phyloP scores from a whole-genome alignment of 2,113 vertebrate species.

The Baryphthengus martii region DNA sequence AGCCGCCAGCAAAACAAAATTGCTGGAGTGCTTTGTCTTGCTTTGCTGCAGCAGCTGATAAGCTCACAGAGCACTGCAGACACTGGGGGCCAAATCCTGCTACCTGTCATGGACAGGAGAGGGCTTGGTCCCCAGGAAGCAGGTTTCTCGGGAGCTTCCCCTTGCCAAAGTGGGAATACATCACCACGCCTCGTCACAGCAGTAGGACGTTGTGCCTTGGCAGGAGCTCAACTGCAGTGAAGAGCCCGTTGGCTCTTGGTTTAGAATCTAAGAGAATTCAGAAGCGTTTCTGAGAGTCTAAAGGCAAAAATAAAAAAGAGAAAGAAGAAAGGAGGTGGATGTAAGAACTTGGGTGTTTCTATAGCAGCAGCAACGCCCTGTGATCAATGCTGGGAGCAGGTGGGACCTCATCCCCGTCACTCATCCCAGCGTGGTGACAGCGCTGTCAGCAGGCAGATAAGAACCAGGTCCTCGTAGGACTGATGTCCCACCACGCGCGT shows the following conservation, averaged over 20 bases:
- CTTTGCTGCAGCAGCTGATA: constrained; percentile 2
- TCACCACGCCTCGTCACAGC: background rate
- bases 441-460: constrained; percentile 50
- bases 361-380: constrained; percentile 40
- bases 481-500: background rate
- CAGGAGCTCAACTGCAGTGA: rapidly evolving
- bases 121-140: background rate
- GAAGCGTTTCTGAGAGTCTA: background rate
- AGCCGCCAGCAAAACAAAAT: constrained; percentile 36
- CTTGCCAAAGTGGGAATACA: rapidly evolving
- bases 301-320: background rate
- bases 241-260: background rate
- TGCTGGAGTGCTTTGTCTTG: background rate
- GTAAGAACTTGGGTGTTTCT: constrained; percentile 51
- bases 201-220: rapidly evolving
- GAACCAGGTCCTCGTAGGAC: background rate
- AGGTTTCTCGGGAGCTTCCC: background rate
- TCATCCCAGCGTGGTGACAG: constrained; percentile 38
- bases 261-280: background rate
- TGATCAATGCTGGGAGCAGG: constrained; percentile 10
- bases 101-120: background rate
- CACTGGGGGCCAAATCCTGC: background rate
- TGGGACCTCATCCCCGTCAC: background rate
- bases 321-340: background rate
- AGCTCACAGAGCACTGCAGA: background rate